A percentile compares a stretch with the other conserved stretches of the same genome.
Conservation (phyloP, 2,113 vertebrate genomes). For the Hymenochirus boettgeri region DNA sequence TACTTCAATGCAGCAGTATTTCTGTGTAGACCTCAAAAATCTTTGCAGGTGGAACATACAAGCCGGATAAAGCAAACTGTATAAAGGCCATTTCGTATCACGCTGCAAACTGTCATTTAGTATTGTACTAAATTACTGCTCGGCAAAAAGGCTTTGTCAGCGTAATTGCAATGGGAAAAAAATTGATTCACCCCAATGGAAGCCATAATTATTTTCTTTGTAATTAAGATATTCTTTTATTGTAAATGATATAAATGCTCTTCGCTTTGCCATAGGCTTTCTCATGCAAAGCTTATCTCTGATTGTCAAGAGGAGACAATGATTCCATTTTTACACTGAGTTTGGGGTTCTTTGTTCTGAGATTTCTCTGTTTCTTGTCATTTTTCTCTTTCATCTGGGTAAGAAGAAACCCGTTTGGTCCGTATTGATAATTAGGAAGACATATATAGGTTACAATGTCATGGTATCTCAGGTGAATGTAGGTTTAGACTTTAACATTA, state of each 20-base stretch:
- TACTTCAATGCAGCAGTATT: not conserved
- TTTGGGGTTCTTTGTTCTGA: slow-evolving; percentile 37
- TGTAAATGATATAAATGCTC: slow-evolving; percentile 39
- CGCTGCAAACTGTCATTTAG: slow-evolving; percentile 32
- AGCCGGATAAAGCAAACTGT: slow-evolving; percentile 11
- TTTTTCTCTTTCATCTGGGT: slow-evolving; percentile 20
- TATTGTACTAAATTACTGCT: slow-evolving; percentile 38
- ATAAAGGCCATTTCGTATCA: slow-evolving; percentile 28
- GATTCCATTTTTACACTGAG: slow-evolving; percentile 37
- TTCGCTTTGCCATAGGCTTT: slow-evolving; percentile 11
- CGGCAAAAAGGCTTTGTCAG: slow-evolving; percentile 37
- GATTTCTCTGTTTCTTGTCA: slow-evolving; percentile 3
- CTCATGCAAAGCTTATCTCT: slow-evolving; percentile 36
- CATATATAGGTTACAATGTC: too few species aligned
- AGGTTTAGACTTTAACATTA: too few species aligned
- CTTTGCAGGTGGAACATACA: slow-evolving; percentile 25
- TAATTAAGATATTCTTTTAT: slow-evolving; percentile 42
- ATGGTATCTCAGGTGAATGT: too few species aligned
- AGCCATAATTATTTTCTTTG: slow-evolving; percentile 43
- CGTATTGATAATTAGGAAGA: not conserved
- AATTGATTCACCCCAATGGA: slow-evolving; percentile 36
- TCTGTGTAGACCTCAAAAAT: slow-evolving; percentile 11
- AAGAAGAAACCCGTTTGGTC: slow-evolving; percentile 27
- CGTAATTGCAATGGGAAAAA: slow-evolving; percentile 35
- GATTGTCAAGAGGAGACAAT: slow-evolving; percentile 41